Percentiles rank a stretch among this genome's conserved stretches.
phyloP scores from a whole-genome alignment of 2,888 invertebrate species.

The Baronia brevicornis region DNA sequence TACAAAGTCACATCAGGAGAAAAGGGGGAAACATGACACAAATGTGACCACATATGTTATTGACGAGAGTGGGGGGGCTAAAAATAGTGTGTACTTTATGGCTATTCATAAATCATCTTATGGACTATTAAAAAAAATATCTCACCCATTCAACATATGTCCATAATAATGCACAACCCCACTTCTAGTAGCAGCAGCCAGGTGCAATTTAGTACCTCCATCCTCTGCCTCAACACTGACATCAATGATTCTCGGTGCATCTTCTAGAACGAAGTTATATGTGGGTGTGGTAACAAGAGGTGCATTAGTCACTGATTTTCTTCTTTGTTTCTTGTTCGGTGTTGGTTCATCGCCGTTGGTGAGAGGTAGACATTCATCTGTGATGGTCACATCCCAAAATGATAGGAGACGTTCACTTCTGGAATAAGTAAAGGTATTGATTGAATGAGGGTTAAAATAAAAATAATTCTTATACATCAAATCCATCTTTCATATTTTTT shows the following conservation, averaged over 20 bases:
- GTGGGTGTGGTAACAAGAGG: slow-evolving; percentile 34
- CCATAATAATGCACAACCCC: slow-evolving; percentile 88
- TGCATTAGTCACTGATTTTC: slow-evolving; percentile 34
- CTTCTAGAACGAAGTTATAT: slow-evolving; percentile 81
- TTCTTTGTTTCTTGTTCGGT: slow-evolving; percentile 49
- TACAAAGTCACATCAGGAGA: no score
- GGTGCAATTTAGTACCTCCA: slow-evolving; percentile 66
- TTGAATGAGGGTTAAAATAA: not conserved
- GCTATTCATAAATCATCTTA: no score
- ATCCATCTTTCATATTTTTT: no score
- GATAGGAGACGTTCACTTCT: slow-evolving; percentile 66
- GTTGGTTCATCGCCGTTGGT: slow-evolving; percentile 45
- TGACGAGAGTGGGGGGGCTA: no score
- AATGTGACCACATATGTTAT: no score
- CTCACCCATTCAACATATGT: slow-evolving; percentile 84
- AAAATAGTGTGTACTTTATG: no score
- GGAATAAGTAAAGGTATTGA: slow-evolving; percentile 16
- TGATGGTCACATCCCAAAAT: slow-evolving; percentile 63
- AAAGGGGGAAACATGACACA: no score
- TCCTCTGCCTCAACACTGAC: slow-evolving; percentile 67
- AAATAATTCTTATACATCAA: no score
- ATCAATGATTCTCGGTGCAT: slow-evolving; percentile 72
- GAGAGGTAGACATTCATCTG: slow-evolving; percentile 38
- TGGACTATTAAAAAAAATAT: slow-evolving; percentile 5
- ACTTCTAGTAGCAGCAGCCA: slow-evolving; percentile 79